phyloP scores from a whole-genome alignment of 2,113 vertebrate genomes.

The Larimichthys crocea region DNA sequence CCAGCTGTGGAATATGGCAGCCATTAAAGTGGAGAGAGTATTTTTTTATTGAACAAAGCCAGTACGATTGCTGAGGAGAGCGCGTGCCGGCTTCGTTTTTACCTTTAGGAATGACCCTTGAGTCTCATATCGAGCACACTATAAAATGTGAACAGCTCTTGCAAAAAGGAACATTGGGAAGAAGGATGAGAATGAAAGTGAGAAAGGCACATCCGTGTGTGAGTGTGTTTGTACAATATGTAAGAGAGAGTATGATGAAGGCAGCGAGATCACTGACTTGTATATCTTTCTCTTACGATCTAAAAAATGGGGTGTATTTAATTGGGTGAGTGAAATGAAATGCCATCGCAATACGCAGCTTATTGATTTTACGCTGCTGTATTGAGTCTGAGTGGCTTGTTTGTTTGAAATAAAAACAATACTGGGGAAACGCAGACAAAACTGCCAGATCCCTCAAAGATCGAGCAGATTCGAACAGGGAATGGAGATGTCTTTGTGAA shows the following conservation, averaged over 20 bases:
- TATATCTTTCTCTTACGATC: slow-evolving; percentile 24
- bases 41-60: slow-evolving; percentile 68
- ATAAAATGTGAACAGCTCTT: slow-evolving; percentile 51
- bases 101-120: slow-evolving; percentile 43
- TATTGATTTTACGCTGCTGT: slow-evolving; percentile 51
- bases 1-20: slow-evolving; percentile 61
- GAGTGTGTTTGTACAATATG: neutral
- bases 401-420: slow-evolving; percentile 47
- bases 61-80: slow-evolving; percentile 26
- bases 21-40: slow-evolving; percentile 51
- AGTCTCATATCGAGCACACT: slow-evolving; percentile 44
- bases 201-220: neutral
- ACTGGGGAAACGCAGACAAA: slow-evolving; percentile 19
- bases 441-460: slow-evolving; percentile 15
- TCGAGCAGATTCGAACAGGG: slow-evolving; percentile 8
- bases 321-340: slow-evolving; percentile 59
- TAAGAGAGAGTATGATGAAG: slow-evolving; percentile 14
- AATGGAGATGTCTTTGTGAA: slow-evolving; percentile 22
- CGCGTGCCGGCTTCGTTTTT: slow-evolving; percentile 21
- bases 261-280: slow-evolving; percentile 41
- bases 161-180: slow-evolving; percentile 9
- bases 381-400: slow-evolving; percentile 26
- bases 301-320: slow-evolving; percentile 45
- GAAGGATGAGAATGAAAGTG: slow-evolving; percentile 21
- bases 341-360: slow-evolving; percentile 28